Evolutionary conservation across 2,113 vertebrate species (phyloP).

Genomic region (Myanophis thanlyinensis): DNA sequence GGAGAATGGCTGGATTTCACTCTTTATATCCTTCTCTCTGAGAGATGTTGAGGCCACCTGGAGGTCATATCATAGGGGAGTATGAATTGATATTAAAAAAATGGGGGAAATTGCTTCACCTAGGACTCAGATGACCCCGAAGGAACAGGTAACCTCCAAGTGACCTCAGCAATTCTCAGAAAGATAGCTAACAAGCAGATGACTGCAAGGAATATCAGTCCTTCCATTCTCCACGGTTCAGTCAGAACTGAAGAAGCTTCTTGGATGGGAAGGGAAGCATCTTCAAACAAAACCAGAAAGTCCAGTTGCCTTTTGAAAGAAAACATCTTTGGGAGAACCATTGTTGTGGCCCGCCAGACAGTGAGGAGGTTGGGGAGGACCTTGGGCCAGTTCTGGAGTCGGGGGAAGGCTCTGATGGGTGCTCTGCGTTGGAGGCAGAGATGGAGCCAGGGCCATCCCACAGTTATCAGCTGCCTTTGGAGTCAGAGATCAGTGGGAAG

Average conservation of each 20-base stretch:
- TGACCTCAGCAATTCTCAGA: background rate
- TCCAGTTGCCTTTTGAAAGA: background rate
- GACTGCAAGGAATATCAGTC: background rate
- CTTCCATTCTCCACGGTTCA: background rate
- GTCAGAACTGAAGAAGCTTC: background rate
- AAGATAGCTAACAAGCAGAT: accelerated
- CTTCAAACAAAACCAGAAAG: background rate
- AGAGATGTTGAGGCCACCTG: background rate
- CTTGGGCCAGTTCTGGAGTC: too few species aligned
- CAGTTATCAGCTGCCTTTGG: too few species aligned
- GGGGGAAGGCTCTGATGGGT: too few species aligned
- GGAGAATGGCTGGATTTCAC: background rate
- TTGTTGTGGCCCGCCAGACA: too few species aligned
- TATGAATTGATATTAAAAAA: background rate
- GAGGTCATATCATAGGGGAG: accelerated
- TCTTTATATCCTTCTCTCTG: background rate
- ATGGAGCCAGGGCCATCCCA: too few species aligned
- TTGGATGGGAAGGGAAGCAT: background rate
- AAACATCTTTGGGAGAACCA: background rate
- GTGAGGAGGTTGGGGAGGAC: too few species aligned
- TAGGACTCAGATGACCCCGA: background rate
- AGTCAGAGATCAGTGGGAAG: too few species aligned
- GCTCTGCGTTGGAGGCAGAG: too few species aligned
- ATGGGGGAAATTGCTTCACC: background rate
- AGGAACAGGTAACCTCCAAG: background rate